These are phyloP conservation scores for Mustela nigripes DNA, from an alignment of 2,113 vertebrate species.

Conservation along the genomic window DNA sequence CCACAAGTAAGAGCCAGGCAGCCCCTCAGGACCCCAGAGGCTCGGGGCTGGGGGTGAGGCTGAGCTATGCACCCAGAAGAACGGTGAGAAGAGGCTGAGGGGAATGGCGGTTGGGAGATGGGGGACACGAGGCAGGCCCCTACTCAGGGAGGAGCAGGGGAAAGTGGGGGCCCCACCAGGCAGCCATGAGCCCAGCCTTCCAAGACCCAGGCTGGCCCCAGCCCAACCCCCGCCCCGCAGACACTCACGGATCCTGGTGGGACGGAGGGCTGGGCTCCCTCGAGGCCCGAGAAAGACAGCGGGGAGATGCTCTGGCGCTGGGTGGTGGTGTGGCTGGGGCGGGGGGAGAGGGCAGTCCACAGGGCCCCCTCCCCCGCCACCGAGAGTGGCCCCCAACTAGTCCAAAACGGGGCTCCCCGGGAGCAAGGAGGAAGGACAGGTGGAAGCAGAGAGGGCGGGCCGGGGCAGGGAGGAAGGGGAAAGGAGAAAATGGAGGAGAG, in stretches of 20 bases:
- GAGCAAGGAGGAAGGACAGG: conserved; percentile 73
- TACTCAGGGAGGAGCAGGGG: not conserved
- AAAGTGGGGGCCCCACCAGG: not conserved
- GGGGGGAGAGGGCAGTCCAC: conserved; percentile 79
- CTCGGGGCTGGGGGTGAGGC: not conserved
- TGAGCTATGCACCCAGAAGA: not conserved
- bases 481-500: conserved; percentile 79
- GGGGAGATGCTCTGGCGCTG: conserved; percentile 60
- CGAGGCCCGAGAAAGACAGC: conserved; percentile 69
- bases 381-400: conserved; percentile 71
- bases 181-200: not conserved
- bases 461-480: conserved; percentile 63
- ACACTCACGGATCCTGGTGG: conserved; percentile 85
- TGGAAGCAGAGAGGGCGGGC: conserved; percentile 68
- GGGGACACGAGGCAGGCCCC: not conserved
- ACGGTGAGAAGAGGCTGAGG: conserved; percentile 33
- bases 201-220: conserved; percentile 59
- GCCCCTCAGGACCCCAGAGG: conserved; percentile 13
- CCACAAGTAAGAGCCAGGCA: not conserved
- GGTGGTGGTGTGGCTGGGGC: conserved; percentile 73
- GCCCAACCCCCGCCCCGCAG: conserved; percentile 76
- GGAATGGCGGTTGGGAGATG: not conserved
- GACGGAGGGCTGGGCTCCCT: conserved; percentile 82
- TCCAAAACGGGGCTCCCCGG: conserved; percentile 65
- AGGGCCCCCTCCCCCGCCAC: conserved; percentile 78